Base-by-base conservation (phyloP, 2,797 vertebrate genomes). In the Sylvia borin region DNA sequence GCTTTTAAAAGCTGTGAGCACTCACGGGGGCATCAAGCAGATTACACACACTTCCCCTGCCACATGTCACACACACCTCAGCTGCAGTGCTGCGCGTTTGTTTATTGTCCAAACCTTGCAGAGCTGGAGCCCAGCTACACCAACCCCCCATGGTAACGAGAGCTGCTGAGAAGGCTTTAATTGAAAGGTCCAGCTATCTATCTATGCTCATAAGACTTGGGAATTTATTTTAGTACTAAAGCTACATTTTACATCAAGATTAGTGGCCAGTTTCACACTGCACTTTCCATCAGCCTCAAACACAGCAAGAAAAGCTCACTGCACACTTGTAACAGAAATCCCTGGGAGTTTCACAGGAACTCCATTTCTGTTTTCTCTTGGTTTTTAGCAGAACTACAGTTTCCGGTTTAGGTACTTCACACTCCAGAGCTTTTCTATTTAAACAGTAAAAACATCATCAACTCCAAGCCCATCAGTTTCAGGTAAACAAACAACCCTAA, bases 31-130 rank as follows among this genome's bases (percentile, higher is more conserved):
- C 5, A 2, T 34, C 27, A 25, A 50, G 22, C 11, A 45, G 31
- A 67, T 51, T n/a, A 51, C 16, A 38, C 9, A 42, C 54, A 22
- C 29, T 48, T 32, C 27, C 7, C 5, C 48, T 45, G 40, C 64
- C 38, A 40, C 8, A 34, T 8, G 27, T 40, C 25, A 43, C 25
- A 40, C 16, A n/a, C 64, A 26, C 32, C 57, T 40, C 16, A 18
- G 11, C 34, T 47, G 48, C 47, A 40, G 5, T 1, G 8, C 65
- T 43, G 27, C 18, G 20, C 0, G 3, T 22, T 45, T 6, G 2
- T 16, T 16, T 29, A 32, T 2, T 13, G 7, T 19, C n/a, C 20
- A 10, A 55, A 48, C 22, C 60, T 57, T 48, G 32, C 1, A 3
- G 72, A 91, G 55, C 5, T 67, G 20, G 42, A 85, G 60, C 12